Evolutionary conservation across 1,140 invertebrate genomes (phyloP), one percentile per base, ranked within the genome.

Genomic region (Matsumurasca onukii): DNA sequence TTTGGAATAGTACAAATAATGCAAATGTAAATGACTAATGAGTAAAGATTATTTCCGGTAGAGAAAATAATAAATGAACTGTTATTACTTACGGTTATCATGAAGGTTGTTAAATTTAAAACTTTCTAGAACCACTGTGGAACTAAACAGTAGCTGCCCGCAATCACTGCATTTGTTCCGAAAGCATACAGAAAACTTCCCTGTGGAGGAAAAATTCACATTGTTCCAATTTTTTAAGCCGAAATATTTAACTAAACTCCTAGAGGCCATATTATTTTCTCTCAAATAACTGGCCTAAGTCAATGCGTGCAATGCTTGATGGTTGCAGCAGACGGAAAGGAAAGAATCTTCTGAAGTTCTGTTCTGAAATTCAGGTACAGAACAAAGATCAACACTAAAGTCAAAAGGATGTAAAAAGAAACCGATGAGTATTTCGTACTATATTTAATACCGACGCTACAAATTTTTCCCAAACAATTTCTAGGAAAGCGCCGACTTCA

Each of bases 221-320:
- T 27, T 12, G 3, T 59, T 59, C 22, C 15, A 25, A 24, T 59
- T 2, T 29, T 24, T 59, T 5, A 59, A 9, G 30, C 55, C 25
- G 5, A 59, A 59, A 59, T 22, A 59, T 59, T 59, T 59, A 27
- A 59, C 15, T 27, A 59, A 59, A 59, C 55, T 22, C 49, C 49
- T 51, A 5, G 49, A 51, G 24, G 49, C 49, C 49, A 51, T 51
- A 3, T 51, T 51, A n/a, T 45, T 45, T 9, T 9, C n/a, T 45
- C 9, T 45, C 39, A n/a, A n/a, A 9, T 45, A 45, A 9, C 39
- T 45, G n/a, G n/a, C n/a, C n/a, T n/a, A n/a, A n/a, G n/a, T n/a
- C n/a, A n/a, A n/a, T n/a, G n/a, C n/a, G n/a, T n/a, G n/a, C n/a
- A n/a, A n/a, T n/a, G n/a, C n/a, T n/a, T n/a, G n/a, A n/a, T n/a